phyloP scores from a whole-genome alignment of 2,797 vertebrate genomes.

The Tragelaphus oryx region DNA sequence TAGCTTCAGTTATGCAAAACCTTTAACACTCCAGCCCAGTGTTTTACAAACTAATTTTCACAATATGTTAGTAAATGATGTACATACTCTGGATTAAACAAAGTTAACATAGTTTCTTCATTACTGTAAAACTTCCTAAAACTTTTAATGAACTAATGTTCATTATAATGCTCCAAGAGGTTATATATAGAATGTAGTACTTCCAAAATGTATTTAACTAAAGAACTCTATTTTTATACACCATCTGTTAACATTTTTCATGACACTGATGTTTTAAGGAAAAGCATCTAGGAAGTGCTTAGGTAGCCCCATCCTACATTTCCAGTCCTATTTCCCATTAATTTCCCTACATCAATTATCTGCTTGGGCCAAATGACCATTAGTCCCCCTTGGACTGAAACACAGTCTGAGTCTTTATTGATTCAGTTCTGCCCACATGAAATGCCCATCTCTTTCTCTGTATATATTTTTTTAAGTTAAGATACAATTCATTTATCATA shows the following conservation, averaged over 20 bases:
- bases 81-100: background rate
- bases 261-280: background rate
- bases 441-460: background rate
- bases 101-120: background rate
- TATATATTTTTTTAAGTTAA: background rate
- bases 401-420: background rate
- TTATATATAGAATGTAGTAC: background rate
- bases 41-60: too few species aligned
- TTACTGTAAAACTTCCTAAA: constrained; percentile 27
- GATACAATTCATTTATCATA: background rate
- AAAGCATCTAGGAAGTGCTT: background rate
- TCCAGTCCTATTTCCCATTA: background rate
- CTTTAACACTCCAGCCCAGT: too few species aligned
- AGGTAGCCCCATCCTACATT: background rate
- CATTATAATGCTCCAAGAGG: background rate
- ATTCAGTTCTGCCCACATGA: background rate
- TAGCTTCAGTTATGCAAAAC: too few species aligned
- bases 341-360: background rate
- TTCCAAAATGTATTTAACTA: constrained; percentile 27
- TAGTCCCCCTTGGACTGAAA: background rate
- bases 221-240: constrained; percentile 9
- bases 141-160: constrained; percentile 1
- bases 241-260: constrained; percentile 25
- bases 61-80: too few species aligned
- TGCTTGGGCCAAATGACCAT: background rate